Evolutionary conservation across 2,888 invertebrate genomes (phyloP).

Genomic region (Onchidella celtica): DNA sequence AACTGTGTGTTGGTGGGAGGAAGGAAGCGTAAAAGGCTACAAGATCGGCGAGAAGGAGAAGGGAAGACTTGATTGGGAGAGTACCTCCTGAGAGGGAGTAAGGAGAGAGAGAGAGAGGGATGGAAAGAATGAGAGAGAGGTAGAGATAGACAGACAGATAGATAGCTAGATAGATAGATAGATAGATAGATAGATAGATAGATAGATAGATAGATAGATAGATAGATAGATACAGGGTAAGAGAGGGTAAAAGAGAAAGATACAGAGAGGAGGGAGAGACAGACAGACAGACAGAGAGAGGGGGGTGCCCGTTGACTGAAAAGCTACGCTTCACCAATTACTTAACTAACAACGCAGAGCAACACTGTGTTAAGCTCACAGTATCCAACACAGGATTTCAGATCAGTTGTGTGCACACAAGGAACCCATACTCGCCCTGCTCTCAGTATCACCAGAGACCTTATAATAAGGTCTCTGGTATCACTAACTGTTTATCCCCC

Average conservation of each 20-base stretch:
- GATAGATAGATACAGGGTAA: background rate
- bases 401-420: no score
- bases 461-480: background rate
- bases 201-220: background rate
- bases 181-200: background rate
- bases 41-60: no score
- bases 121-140: slow-evolving; percentile 1
- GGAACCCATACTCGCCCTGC: no score
- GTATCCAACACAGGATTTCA: no score
- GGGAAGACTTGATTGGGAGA: slow-evolving; percentile 12
- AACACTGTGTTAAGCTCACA: no score
- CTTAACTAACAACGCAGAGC: no score
- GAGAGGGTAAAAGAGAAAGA: background rate
- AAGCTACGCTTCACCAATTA: no score
- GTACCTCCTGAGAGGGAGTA: background rate
- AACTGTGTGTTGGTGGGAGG: no score
- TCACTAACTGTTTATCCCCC: background rate
- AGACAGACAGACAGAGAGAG: background rate
- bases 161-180: background rate
- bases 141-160: background rate
- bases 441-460: background rate
- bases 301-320: background rate
- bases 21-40: no score
- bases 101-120: slow-evolving; percentile 22
- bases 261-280: background rate